These are phyloP conservation scores for Tetramorium alpestre DNA, from an alignment of 1,140 invertebrate species.

Conservation along the genomic window DNA sequence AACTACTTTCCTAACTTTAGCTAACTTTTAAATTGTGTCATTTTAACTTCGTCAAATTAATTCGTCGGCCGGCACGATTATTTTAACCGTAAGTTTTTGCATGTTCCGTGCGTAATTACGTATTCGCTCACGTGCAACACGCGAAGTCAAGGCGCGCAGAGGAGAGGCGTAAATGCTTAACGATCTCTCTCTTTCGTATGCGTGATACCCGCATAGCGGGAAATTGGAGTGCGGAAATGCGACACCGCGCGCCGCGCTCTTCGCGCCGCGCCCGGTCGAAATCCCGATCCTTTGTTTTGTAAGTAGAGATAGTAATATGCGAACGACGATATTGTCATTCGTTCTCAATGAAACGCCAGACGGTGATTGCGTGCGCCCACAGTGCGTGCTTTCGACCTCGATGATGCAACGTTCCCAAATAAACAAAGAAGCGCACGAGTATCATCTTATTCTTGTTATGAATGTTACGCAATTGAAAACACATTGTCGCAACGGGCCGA, in stretches of 20 bases:
- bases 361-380: background rate
- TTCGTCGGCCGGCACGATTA: background rate
- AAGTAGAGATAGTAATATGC: slow-evolving; percentile 52
- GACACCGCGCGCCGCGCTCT: background rate
- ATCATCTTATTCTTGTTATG: background rate
- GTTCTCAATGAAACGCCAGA: background rate
- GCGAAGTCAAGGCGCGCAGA: background rate
- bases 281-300: slow-evolving; percentile 43
- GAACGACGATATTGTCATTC: slow-evolving; percentile 24
- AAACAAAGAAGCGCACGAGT: slow-evolving; percentile 3
- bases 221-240: slow-evolving; percentile 43
- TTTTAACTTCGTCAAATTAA: background rate
- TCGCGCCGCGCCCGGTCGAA: slow-evolving; percentile 21
- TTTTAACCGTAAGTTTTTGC: background rate
- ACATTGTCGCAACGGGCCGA: background rate
- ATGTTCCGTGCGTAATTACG: background rate
- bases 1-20: too few relatives aligned
- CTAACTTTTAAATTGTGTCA: background rate
- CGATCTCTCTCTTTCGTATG: slow-evolving; percentile 4
- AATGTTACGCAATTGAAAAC: background rate
- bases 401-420: slow-evolving; percentile 28
- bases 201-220: background rate
- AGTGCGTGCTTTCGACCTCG: slow-evolving; percentile 24
- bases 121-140: background rate
- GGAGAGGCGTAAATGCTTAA: slow-evolving; percentile 1